These are phyloP conservation scores for Cepphus grylle DNA, from an alignment of 2,113 vertebrate species.

Conservation along the genomic window DNA sequence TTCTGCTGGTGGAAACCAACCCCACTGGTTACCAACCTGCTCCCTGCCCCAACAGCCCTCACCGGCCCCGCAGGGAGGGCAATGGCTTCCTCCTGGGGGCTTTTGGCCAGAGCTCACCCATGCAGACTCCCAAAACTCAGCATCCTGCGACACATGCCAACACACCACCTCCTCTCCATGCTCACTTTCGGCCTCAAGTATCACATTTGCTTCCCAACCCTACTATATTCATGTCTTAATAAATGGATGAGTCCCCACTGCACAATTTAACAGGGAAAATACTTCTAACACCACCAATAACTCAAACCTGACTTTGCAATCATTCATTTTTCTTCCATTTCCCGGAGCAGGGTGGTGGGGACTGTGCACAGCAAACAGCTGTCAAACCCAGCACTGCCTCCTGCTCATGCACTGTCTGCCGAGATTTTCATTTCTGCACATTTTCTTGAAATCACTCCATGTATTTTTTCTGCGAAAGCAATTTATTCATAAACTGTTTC, in stretches of 20 bases:
- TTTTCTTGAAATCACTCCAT: background rate
- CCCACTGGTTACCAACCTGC: accelerated
- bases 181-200: background rate
- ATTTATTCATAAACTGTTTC: background rate
- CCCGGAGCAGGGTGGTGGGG: background rate
- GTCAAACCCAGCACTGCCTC: background rate
- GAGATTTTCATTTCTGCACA: background rate
- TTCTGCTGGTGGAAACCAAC: background rate
- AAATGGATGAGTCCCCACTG: background rate
- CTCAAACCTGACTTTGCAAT: background rate
- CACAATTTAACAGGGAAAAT: background rate
- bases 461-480: background rate
- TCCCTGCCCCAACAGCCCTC: background rate
- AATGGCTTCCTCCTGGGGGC: background rate
- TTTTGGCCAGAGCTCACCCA: background rate
- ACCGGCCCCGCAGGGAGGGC: background rate
- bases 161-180: background rate
- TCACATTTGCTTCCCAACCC: background rate
- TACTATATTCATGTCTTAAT: background rate
- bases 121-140: background rate
- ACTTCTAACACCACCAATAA: background rate
- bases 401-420: background rate
- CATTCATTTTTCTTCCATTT: background rate
- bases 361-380: background rate
- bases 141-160: accelerated